phyloP scores from a whole-genome alignment of 64 coral and sea anemone genomes.

The Actinia equina region DNA sequence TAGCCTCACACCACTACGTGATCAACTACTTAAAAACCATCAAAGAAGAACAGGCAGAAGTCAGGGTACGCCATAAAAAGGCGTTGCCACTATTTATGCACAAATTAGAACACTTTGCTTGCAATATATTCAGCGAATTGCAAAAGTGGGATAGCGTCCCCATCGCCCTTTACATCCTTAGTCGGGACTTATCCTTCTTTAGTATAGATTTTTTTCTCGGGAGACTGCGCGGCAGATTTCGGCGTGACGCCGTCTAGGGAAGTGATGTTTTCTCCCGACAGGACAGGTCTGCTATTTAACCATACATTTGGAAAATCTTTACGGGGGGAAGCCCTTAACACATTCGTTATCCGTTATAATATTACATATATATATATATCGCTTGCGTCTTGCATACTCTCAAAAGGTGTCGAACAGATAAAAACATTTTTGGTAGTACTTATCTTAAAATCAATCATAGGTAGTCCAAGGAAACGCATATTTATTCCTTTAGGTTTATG shows the following conservation, averaged over 20 bases:
- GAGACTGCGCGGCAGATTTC: constrained; percentile 8
- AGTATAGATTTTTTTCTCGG: constrained; percentile 26
- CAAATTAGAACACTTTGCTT: background rate
- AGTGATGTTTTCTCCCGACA: constrained; percentile 6
- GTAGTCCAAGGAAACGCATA: no score
- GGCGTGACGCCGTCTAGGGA: background rate
- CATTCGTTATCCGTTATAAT: constrained; percentile 20
- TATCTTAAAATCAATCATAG: no score
- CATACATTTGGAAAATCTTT: constrained; percentile 36
- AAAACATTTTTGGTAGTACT: no score
- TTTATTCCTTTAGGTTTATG: no score
- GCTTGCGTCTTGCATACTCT: no score
- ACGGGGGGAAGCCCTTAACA: background rate
- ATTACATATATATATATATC: no score
- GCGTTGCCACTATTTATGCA: constrained; percentile 28
- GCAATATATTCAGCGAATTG: background rate
- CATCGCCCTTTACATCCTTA: background rate
- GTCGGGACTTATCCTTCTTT: background rate
- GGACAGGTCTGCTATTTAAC: constrained; percentile 5
- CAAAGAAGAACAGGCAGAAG: constrained; percentile 40
- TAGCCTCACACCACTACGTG: background rate
- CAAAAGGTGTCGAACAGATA: no score
- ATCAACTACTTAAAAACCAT: constrained; percentile 8
- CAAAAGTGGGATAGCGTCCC: background rate
- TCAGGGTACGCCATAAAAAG: constrained; percentile 3